phyloP scores from a whole-genome alignment of 2,888 invertebrate species.

The Sepioteuthis lessoniana region DNA sequence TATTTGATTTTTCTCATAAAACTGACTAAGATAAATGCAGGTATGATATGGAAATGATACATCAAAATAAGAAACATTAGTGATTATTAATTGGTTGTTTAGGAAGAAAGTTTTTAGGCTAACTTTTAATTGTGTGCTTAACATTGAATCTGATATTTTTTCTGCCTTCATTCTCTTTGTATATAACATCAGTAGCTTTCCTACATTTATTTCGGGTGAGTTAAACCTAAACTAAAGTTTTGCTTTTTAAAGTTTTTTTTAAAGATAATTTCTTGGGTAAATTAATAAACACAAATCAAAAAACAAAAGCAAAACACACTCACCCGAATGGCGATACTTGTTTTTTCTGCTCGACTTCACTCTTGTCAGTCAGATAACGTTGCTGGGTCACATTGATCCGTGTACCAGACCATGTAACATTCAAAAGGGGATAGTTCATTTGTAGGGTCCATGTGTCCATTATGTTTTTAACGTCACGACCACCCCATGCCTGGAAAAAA shows the following conservation, averaged over 20 bases:
- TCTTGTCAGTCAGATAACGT: conserved; percentile 49
- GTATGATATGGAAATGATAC: no score
- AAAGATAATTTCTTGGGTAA: no score
- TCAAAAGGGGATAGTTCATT: conserved; percentile 54
- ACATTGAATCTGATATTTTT: background rate
- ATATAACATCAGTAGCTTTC: no score
- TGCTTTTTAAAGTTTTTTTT: no score
- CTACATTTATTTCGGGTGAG: no score
- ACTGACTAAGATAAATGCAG: no score
- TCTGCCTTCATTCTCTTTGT: background rate
- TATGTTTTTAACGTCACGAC: conserved; percentile 38
- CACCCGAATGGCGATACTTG: conserved; percentile 49
- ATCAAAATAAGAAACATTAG: no score
- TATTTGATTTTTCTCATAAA: no score
- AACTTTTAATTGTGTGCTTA: background rate
- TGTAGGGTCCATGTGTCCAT: conserved; percentile 56
- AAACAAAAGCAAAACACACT: background rate
- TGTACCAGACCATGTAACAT: conserved; percentile 24
- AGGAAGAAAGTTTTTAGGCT: no score
- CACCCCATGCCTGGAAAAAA: background rate
- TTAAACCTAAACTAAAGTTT: no score
- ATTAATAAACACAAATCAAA: no score
- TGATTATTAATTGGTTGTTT: no score
- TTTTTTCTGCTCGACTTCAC: background rate
- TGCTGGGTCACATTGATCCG: conserved; percentile 51